These are phyloP conservation scores for Drosophila bunnanda DNA, from an alignment of 2,888 invertebrate genomes.

Conservation along the genomic window DNA sequence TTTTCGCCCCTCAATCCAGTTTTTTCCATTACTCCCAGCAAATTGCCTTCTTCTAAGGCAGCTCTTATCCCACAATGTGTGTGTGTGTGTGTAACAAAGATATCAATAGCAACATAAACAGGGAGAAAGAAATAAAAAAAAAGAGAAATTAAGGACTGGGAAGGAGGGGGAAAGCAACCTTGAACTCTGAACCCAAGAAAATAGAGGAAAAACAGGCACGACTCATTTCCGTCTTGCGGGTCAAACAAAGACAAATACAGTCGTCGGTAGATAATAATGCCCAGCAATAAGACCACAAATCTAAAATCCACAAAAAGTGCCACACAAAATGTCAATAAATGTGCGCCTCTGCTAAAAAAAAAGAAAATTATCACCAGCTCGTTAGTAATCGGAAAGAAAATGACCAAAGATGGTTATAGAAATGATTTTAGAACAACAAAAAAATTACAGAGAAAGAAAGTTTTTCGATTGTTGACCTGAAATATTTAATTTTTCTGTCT, in stretches of 20 bases:
- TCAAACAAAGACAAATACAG: conserved; percentile 43
- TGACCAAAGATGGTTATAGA: conserved; percentile 23
- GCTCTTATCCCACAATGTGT: conserved; percentile 29
- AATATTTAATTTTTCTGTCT: neutral
- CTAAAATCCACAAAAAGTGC: conserved; percentile 63
- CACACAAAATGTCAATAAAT: conserved; percentile 77
- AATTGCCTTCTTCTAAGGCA: conserved; percentile 44
- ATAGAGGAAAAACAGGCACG: conserved; percentile 36
- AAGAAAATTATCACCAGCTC: conserved; percentile 79
- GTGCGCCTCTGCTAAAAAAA: conserved; percentile 58
- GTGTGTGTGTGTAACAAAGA: conserved; percentile 60
- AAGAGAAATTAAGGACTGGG: conserved; percentile 23
- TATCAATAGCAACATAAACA: conserved; percentile 54
- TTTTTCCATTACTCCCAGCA: conserved; percentile 18
- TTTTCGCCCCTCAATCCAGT: conserved; percentile 12
- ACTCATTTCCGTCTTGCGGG: conserved; percentile 67
- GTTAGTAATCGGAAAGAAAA: conserved; percentile 54
- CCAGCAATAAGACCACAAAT: conserved; percentile 38
- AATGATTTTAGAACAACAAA: neutral
- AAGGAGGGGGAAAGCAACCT: conserved; percentile 47
- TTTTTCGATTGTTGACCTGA: neutral
- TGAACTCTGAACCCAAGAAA: conserved; percentile 58
- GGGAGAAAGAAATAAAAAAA: conserved; percentile 1
- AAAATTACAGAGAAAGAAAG: conserved; percentile 11
- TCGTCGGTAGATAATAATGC: conserved; percentile 11